Conservation (phyloP, 2,113 vertebrate species). For the Myiozetetes cayanensis region DNA sequence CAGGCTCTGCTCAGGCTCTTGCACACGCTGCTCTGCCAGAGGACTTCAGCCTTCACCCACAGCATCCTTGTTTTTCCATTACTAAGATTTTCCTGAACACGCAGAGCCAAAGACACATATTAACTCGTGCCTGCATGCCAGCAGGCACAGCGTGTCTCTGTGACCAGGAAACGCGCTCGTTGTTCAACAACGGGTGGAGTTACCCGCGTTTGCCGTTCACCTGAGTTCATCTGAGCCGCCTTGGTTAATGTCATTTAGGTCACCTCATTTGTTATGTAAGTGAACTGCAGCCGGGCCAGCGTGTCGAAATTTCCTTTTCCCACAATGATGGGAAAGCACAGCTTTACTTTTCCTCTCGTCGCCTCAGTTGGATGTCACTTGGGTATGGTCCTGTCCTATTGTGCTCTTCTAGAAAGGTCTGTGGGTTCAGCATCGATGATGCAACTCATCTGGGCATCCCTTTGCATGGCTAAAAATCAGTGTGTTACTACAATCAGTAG, state of each 20-base stretch:
- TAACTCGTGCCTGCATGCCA: background rate
- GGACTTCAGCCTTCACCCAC: slow-evolving; percentile 54
- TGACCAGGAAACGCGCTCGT: background rate
- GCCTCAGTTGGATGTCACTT: background rate
- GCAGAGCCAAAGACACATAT: slow-evolving; percentile 16
- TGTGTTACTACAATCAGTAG: background rate
- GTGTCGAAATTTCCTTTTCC: background rate
- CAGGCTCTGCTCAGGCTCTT: slow-evolving; percentile 54
- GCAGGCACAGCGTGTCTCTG: slow-evolving; percentile 9
- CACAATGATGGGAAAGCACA: background rate
- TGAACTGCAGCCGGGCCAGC: background rate
- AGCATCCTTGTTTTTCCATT: slow-evolving; percentile 58
- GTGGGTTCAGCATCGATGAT: background rate
- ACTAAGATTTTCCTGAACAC: slow-evolving; percentile 16
- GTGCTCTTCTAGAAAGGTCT: background rate
- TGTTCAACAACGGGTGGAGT: background rate
- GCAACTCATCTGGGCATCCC: background rate
- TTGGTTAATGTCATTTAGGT: background rate
- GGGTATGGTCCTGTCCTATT: background rate
- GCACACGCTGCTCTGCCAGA: slow-evolving; percentile 40
- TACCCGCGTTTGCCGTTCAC: background rate
- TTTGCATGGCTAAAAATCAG: background rate
- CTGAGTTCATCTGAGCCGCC: background rate
- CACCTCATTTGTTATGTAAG: background rate
- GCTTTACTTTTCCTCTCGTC: background rate